These are phyloP conservation scores for Parambassis ranga DNA, from an alignment of 2,797 vertebrate species.

Conservation along the genomic window DNA sequence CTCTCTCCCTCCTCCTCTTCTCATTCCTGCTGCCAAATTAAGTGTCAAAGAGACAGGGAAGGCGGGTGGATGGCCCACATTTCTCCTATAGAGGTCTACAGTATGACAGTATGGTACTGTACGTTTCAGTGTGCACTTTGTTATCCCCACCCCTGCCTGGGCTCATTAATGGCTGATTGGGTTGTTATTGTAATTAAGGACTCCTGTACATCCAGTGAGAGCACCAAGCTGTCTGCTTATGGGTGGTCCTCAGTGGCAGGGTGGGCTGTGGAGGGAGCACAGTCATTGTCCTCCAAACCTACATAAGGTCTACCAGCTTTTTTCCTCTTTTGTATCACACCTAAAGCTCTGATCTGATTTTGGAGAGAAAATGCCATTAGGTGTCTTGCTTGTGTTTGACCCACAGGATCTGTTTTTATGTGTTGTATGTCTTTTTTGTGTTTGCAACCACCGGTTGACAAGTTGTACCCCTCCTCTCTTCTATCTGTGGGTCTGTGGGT, in stretches of 20 bases:
- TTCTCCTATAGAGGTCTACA: slow-evolving; percentile 57
- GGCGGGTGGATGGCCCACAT: slow-evolving; percentile 66
- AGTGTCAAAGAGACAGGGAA: slow-evolving; percentile 66
- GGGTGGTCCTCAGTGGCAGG: slow-evolving; percentile 68
- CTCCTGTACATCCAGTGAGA: slow-evolving; percentile 60
- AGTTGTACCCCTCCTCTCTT: background rate
- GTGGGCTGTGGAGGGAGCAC: slow-evolving; percentile 32
- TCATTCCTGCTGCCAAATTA: slow-evolving; percentile 76
- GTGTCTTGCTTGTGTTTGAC: too few species aligned
- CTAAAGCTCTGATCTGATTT: background rate
- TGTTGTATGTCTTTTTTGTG: background rate
- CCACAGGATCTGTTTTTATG: background rate
- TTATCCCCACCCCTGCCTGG: background rate
- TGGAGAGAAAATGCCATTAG: too few species aligned
- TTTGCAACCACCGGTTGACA: too few species aligned
- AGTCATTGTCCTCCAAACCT: slow-evolving; percentile 53
- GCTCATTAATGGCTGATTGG: slow-evolving; percentile 71
- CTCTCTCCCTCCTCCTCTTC: slow-evolving; percentile 23
- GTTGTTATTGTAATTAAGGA: slow-evolving; percentile 75
- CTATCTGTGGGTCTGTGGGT: background rate
- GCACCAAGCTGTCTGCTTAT: slow-evolving; percentile 56
- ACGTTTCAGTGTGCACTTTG: slow-evolving; percentile 45
- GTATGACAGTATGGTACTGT: slow-evolving; percentile 59
- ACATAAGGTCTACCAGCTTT: background rate
- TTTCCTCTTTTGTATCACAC: background rate